A percentile compares a stretch with the other conserved stretches of the same genome.
Evolutionary conservation across 2,888 invertebrate genomes (phyloP).

Genomic region (Drosophila pegasa): DNA sequence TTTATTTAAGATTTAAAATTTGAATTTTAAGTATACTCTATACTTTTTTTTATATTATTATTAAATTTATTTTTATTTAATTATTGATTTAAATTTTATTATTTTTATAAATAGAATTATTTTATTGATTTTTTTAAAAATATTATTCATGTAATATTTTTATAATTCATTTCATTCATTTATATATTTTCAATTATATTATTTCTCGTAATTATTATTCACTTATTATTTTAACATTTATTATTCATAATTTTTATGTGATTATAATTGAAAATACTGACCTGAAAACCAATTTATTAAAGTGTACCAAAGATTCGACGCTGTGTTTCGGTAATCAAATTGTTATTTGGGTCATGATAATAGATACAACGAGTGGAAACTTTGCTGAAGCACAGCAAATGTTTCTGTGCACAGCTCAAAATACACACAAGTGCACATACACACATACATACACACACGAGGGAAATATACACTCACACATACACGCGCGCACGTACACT

Average conservation of each 20-base stretch:
- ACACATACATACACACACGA: constrained; percentile 11
- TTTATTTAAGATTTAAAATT: too few relatives aligned
- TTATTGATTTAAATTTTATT: too few relatives aligned
- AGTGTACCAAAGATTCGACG: constrained; percentile 7
- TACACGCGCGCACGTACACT: neutral
- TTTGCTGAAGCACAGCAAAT: constrained; percentile 16
- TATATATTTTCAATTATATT: neutral
- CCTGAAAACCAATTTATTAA: neutral
- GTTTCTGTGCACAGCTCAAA: constrained; percentile 5
- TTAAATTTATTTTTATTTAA: too few relatives aligned
- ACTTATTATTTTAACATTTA: neutral
- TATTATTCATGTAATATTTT: too few relatives aligned
- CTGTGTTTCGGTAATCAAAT: constrained; percentile 20
- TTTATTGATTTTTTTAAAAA: too few relatives aligned
- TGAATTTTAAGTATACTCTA: too few relatives aligned
- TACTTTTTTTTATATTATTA: too few relatives aligned
- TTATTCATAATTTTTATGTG: neutral
- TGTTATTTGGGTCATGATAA: constrained; percentile 49
- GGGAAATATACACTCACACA: constrained; percentile 13
- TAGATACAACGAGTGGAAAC: constrained; percentile 37
- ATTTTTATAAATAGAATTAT: too few relatives aligned
- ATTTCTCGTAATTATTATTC: neutral
- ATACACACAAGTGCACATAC: constrained; percentile 13
- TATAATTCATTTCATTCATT: too few relatives aligned
- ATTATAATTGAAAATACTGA: too few relatives aligned